Evolutionary conservation across 2,888 invertebrate genomes (phyloP), one percentile per base, ranked within the genome.

Genomic region (Apeira syringaria): DNA sequence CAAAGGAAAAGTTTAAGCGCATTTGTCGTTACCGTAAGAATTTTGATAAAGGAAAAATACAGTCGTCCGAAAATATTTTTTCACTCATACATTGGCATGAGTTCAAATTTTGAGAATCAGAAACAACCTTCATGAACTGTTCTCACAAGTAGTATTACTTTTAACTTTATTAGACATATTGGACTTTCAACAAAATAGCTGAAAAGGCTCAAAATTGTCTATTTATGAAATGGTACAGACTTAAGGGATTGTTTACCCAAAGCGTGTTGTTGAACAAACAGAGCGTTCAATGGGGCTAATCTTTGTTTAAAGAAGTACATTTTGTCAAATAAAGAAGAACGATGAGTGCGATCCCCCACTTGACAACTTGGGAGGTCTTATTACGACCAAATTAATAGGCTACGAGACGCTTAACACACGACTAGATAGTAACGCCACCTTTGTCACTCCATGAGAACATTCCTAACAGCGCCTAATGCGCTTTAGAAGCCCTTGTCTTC

Each of bases 311-410:
- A 70, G 66, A 59, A 59, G 56, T 59, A 59, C 63, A 60, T 59
- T 53, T 67, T 65, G 67, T 77, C 79, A 74, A 80, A 76, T 70
- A 72, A 64, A 67, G 72, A 62, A 61, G 66, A 53, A 64, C 56
- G 35, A 29, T 9, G 26, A 30, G 34, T 26, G 50, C 61, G 69
- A 64, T 72, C 69, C 66, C 69, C 46, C 50, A 46, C 40, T 47
- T 54, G 56, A 44, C 82, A 46, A 59, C 82, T 69, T 87, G 87
- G 87, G 87, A 76, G 87, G 87, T 86, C 87, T 65, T 33, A 33
- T 60, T 58, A 56, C 66, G 52, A 54, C 64, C 61, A 66, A 79
- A 80, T 81, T 80, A 84, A 84, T 81, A 77, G n/a, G n/a, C 74
- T 68, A 73, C 65, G 74, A 73, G 72, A 29, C 6, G 22, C 6